These are phyloP conservation scores for Phortica okadai DNA, from an alignment of 2,888 invertebrate species.

Conservation along the genomic window DNA sequence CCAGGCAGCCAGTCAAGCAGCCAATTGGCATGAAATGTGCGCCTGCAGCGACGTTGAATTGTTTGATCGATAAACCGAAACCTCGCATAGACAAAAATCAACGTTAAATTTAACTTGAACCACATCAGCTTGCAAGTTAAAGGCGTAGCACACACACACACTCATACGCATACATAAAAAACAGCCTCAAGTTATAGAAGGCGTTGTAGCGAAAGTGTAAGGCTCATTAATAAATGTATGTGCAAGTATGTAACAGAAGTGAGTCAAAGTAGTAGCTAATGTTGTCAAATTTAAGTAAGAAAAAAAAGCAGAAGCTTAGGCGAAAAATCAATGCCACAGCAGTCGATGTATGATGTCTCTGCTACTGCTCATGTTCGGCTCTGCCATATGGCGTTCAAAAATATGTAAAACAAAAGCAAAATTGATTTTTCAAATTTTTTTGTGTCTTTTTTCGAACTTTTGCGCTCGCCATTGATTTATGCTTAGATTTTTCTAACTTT, in stretches of 20 bases:
- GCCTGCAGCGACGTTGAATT: slow-evolving; percentile 31
- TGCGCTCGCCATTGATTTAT: slow-evolving; percentile 2
- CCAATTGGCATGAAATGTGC: not conserved
- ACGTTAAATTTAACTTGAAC: not conserved
- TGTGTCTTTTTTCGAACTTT: not conserved
- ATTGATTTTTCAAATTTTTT: slow-evolving; percentile 22
- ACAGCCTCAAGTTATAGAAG: not conserved
- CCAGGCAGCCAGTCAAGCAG: not conserved
- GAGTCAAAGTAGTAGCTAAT: not conserved
- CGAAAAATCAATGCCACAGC: not conserved
- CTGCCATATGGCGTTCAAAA: not conserved
- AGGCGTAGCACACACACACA: no score
- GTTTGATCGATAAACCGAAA: slow-evolving; percentile 50
- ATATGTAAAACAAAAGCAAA: not conserved
- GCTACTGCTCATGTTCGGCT: not conserved
- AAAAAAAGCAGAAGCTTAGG: not conserved
- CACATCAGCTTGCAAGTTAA: not conserved
- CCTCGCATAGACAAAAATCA: not conserved
- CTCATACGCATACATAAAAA: no score
- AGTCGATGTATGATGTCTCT: no score
- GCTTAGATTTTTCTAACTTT: slow-evolving; percentile 1
- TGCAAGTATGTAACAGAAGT: not conserved
- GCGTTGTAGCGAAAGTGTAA: slow-evolving; percentile 6
- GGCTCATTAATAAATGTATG: slow-evolving; percentile 17
- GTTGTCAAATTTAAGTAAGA: not conserved